These are phyloP conservation scores for Gephyroberyx darwinii DNA, from an alignment of 2,797 vertebrate species.

Conservation along the genomic window DNA sequence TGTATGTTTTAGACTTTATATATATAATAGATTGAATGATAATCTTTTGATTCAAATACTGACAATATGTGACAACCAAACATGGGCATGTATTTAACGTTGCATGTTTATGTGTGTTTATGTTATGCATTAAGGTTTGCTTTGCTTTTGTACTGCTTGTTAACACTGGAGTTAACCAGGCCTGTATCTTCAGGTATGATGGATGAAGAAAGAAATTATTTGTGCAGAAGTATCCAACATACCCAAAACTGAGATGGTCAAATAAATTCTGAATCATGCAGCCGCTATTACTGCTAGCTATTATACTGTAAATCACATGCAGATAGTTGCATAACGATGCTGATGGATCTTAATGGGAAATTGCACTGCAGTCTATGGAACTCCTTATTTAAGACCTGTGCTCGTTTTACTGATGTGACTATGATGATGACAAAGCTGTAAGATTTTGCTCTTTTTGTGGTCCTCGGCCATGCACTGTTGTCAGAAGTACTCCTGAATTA, in stretches of 20 bases:
- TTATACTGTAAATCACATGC: conserved; percentile 9
- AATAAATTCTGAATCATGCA: conserved; percentile 1
- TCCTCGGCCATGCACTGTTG: conserved; percentile 65
- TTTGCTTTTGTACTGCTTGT: not conserved
- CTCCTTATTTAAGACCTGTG: not conserved
- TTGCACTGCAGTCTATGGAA: conserved; percentile 2
- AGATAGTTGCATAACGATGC: not conserved
- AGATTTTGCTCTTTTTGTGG: conserved; percentile 49
- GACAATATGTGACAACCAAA: too few species aligned
- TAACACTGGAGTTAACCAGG: not conserved
- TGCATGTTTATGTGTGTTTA: not conserved
- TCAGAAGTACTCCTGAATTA: conserved; percentile 78
- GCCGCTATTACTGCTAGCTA: not conserved
- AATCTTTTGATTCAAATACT: too few species aligned
- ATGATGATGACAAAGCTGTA: conserved; percentile 52
- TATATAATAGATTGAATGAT: too few species aligned
- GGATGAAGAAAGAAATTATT: not conserved
- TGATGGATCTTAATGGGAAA: not conserved
- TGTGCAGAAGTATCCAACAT: not conserved
- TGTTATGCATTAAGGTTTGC: not conserved
- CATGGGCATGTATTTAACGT: not conserved
- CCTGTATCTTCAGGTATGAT: not conserved
- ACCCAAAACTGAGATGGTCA: not conserved
- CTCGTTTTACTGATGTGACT: conserved; percentile 26
- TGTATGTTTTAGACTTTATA: not conserved